phyloP scores from a whole-genome alignment of 1,140 invertebrate genomes.

The Limonius californicus region DNA sequence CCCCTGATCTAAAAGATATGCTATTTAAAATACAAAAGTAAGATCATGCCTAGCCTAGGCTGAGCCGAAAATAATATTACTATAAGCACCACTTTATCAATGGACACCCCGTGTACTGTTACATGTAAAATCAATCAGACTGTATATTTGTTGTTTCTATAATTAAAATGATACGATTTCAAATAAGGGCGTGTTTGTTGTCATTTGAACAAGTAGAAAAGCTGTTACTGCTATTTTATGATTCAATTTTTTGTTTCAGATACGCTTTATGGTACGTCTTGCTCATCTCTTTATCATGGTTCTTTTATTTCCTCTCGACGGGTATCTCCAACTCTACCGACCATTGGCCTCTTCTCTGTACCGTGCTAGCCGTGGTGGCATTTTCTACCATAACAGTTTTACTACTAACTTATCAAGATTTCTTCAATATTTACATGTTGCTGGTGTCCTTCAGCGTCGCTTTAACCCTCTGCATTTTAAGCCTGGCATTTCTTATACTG shows the following conservation, averaged over 20 bases:
- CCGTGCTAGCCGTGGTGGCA: conserved; percentile 56
- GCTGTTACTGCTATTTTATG: too few species aligned
- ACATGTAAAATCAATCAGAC: too few species aligned
- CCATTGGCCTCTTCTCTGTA: conserved; percentile 58
- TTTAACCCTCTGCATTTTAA: conserved; percentile 60
- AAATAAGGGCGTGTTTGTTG: too few species aligned
- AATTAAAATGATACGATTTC: too few species aligned
- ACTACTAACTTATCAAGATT: conserved; percentile 62
- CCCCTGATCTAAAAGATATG: too few species aligned
- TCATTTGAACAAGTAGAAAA: too few species aligned
- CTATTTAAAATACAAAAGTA: too few species aligned
- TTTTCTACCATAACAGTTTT: conserved; percentile 55
- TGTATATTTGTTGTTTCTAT: too few species aligned
- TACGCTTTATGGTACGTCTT: conserved; percentile 59
- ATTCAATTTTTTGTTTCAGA: conserved; percentile 46
- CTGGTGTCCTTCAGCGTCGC: conserved; percentile 63
- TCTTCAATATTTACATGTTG: conserved; percentile 63
- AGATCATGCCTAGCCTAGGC: too few species aligned
- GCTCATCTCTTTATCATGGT: conserved; percentile 55
- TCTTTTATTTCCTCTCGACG: conserved; percentile 52
- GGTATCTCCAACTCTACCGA: conserved; percentile 44
- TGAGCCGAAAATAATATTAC: too few species aligned
- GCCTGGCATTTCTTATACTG: conserved; percentile 59
- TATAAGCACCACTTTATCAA: too few species aligned
- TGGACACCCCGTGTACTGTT: too few species aligned